These are phyloP conservation scores for Pseudochirops corinnae DNA, from an alignment of 2,797 vertebrate genomes.

Conservation along the genomic window DNA sequence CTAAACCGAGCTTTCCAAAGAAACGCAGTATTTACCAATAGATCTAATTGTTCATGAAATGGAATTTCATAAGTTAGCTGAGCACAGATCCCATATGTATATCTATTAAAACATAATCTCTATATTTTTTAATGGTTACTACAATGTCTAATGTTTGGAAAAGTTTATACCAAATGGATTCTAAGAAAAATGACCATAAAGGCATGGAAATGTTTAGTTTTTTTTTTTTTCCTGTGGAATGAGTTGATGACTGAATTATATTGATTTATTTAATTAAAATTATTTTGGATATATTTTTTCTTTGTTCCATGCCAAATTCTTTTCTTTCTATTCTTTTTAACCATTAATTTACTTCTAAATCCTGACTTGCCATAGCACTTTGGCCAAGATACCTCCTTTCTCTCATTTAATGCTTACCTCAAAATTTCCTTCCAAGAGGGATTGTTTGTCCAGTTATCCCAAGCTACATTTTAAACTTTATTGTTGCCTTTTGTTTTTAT, in stretches of 20 bases:
- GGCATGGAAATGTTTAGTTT: slow-evolving; percentile 52
- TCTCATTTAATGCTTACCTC: slow-evolving; percentile 8
- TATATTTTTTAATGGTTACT: slow-evolving; percentile 20
- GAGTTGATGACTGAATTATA: slow-evolving; percentile 55
- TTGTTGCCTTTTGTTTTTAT: neutral
- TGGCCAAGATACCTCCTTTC: slow-evolving; percentile 22
- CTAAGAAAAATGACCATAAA: slow-evolving; percentile 39
- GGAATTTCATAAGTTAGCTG: neutral
- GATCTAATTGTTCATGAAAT: neutral
- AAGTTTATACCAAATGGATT: slow-evolving; percentile 53
- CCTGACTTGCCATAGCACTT: neutral
- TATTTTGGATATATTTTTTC: slow-evolving; percentile 40
- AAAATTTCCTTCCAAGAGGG: neutral
- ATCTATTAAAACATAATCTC: neutral
- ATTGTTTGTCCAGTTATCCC: neutral
- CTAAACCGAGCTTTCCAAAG: neutral
- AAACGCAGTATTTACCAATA: neutral
- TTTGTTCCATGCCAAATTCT: slow-evolving; percentile 20
- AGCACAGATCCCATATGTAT: neutral
- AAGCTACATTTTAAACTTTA: neutral
- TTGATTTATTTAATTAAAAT: slow-evolving; percentile 69
- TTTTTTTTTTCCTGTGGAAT: slow-evolving; percentile 1
- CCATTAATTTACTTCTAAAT: neutral
- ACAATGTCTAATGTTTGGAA: slow-evolving; percentile 21
- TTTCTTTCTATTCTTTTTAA: slow-evolving; percentile 50